Base-by-base conservation (phyloP, 1,140 invertebrate genomes). In the Drosophila oshimai region DNA sequence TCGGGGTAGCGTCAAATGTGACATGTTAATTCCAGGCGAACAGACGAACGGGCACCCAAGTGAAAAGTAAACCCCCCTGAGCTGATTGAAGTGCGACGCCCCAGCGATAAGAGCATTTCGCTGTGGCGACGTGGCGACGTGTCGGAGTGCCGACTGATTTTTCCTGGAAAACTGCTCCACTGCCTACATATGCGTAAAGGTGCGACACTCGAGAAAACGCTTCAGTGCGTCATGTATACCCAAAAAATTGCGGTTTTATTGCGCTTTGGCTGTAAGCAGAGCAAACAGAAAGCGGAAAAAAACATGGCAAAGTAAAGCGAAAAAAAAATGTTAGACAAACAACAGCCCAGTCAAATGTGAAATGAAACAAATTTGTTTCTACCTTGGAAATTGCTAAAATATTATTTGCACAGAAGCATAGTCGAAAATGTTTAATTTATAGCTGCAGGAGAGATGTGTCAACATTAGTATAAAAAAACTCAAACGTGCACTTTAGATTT, bases 1-100 rank as follows among this genome's bases (percentile, higher is more conserved):
- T 13, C 26, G 9, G 44, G 22, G 31, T 18, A 15, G 55, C 70
- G 60, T 77, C 81, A 87, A 81, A 87, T 87, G 81, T 87, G 83
- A 70, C 81, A 87, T 87, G 76, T 88, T 87, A 87, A 87, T 87
- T 87, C 73, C 76, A 76, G 54, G 39, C 74, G 73, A 87, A 55
- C 61, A 68, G 54, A 36, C 74, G 73, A 87, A 55, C 61, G 64
- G 71, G 74, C 80, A 86, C 68, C 58, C 64, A 87, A 67, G 31
- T 50, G 45, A 29, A 39, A 87, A 67, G 31, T 50, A 45, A 29
- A 39, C 44, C 29, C 37, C 26, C 33, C 20, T 10, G n/a, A 57
- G 60, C 81, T 77, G 80, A 86, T 86, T 87, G 80, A 86, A 86
- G 76, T 76, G 80, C 58, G 42, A 81, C 72, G 74, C 42, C 50